Percentiles rank a stretch among this genome's conserved stretches.
phyloP scores from a whole-genome alignment of 2,797 vertebrate species.

The Sciurus vulgaris region DNA sequence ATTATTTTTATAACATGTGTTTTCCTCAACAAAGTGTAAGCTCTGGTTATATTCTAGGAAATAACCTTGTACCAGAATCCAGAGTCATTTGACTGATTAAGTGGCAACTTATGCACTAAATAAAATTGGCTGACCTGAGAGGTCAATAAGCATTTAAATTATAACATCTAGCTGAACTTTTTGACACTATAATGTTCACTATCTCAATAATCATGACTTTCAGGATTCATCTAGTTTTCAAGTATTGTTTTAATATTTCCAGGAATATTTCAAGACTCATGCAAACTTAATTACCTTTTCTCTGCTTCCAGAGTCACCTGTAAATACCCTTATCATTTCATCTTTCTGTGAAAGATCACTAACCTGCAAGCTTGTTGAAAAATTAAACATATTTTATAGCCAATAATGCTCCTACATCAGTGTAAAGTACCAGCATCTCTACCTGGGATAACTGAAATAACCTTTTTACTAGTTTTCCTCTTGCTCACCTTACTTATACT shows the following conservation, averaged over 20 bases:
- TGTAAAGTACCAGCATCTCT: not conserved
- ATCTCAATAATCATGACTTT: not conserved
- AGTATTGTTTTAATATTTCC: not conserved
- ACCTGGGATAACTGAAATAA: not conserved
- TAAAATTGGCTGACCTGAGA: not conserved
- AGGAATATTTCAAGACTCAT: slow-evolving; percentile 13
- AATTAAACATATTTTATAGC: not conserved
- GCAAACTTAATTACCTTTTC: not conserved
- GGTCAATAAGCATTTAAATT: not conserved
- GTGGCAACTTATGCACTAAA: not conserved
- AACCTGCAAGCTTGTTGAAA: not conserved
- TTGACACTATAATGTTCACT: not conserved
- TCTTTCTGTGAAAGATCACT: not conserved
- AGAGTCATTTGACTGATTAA: not conserved
- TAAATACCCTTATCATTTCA: not conserved
- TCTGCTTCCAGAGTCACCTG: not conserved
- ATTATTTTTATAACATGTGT: not conserved
- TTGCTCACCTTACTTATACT: not conserved
- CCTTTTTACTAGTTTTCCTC: not conserved
- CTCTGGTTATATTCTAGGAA: not conserved
- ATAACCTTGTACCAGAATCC: not conserved
- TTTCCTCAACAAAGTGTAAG: slow-evolving; percentile 5
- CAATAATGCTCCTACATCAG: not conserved
- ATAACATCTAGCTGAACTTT: not conserved
- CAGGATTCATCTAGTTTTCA: not conserved